Conservation (phyloP, 2,113 vertebrate genomes). For the Ophthalmolycus amberensis region DNA sequence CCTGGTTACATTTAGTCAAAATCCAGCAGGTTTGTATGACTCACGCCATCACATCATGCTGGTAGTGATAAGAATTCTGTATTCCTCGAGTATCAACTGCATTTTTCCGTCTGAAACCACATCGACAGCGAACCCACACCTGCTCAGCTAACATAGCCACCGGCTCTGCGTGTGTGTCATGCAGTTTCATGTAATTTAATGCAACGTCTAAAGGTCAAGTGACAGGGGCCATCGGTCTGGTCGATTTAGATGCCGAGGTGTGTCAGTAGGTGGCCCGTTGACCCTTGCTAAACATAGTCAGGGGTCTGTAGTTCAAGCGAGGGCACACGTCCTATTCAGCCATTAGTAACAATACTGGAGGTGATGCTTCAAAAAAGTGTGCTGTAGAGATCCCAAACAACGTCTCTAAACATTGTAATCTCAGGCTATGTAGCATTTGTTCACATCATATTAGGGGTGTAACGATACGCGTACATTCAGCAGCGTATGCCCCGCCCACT, state of each 20-base stretch:
- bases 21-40: constrained; percentile 37
- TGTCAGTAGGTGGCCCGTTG: constrained; percentile 6
- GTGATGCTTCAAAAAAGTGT: not conserved
- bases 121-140: not conserved
- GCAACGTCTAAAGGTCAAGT: constrained; percentile 42
- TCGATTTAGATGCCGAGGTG: constrained; percentile 33
- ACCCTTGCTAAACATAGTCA: constrained; percentile 20
- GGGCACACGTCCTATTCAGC: not conserved
- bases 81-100: not conserved
- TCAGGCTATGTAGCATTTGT: constrained; percentile 7
- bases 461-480: too few relatives aligned
- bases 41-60: constrained; percentile 22
- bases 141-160: constrained; percentile 21
- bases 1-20: constrained; percentile 42
- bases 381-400: not conserved
- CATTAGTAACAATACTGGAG: not conserved
- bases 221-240: constrained; percentile 25
- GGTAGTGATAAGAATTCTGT: not conserved
- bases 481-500: too few relatives aligned
- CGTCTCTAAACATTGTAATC: not conserved
- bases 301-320: not conserved
- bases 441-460: constrained; percentile 15
- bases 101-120: not conserved
- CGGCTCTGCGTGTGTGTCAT: constrained; percentile 45
- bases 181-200: constrained; percentile 33